Evolutionary conservation across 2,888 invertebrate species (phyloP).

Genomic region (Aricia artaxerxes): DNA sequence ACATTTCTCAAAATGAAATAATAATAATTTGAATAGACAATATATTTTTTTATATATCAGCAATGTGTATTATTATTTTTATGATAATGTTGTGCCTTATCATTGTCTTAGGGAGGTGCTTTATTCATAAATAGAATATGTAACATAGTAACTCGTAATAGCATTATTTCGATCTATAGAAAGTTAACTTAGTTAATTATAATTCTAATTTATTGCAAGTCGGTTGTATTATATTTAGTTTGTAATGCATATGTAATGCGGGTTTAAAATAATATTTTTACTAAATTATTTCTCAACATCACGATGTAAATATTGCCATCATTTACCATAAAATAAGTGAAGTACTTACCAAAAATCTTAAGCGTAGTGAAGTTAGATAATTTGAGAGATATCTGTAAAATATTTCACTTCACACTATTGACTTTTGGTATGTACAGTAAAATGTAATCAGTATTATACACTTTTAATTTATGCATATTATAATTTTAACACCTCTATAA

Average conservation of each 20-base stretch:
- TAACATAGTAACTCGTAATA: slow-evolving; percentile 12
- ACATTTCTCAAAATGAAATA: neutral
- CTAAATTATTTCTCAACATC: slow-evolving; percentile 68
- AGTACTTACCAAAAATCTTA: neutral
- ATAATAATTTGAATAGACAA: too few relatives aligned
- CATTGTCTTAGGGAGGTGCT: slow-evolving; percentile 26
- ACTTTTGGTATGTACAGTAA: neutral
- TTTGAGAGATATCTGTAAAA: neutral
- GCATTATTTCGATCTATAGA: neutral
- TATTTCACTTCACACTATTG: slow-evolving; percentile 4
- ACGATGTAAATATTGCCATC: slow-evolving; percentile 74
- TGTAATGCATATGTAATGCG: slow-evolving; percentile 64
- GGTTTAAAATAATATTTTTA: slow-evolving; percentile 61
- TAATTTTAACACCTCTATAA: slow-evolving; percentile 9
- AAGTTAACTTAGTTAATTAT: slow-evolving; percentile 12
- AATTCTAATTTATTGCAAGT: slow-evolving; percentile 57
- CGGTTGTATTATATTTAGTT: slow-evolving; percentile 60
- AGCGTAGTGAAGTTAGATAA: slow-evolving; percentile 3
- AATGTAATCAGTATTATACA: slow-evolving; percentile 75
- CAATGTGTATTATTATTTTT: slow-evolving; percentile 25
- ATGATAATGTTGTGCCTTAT: slow-evolving; percentile 39
- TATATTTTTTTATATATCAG: neutral
- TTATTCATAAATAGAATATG: slow-evolving; percentile 29
- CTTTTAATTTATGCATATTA: slow-evolving; percentile 61
- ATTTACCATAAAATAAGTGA: slow-evolving; percentile 63